phyloP scores from a whole-genome alignment of 2,888 invertebrate genomes.

The Synanthedon vespiformis region DNA sequence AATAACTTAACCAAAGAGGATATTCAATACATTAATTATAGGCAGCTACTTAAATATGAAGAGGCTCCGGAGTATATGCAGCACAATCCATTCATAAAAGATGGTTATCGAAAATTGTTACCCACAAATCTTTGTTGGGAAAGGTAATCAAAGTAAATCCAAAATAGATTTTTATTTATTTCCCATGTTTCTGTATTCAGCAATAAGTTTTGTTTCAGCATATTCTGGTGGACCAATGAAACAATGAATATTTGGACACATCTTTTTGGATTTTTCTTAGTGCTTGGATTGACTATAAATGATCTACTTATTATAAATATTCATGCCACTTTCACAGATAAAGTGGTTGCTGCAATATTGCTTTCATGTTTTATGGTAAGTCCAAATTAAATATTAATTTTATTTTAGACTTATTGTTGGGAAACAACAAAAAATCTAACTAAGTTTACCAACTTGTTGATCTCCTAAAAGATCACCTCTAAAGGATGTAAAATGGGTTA shows the following conservation, averaged over 20 bases:
- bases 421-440: too few relatives aligned
- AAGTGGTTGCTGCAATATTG: slow-evolving; percentile 84
- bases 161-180: neutral
- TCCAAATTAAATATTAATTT: slow-evolving; percentile 6
- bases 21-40: slow-evolving; percentile 57
- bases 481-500: too few relatives aligned
- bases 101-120: slow-evolving; percentile 87
- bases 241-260: slow-evolving; percentile 98
- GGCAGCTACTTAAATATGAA: slow-evolving; percentile 57
- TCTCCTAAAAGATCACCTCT: too few relatives aligned
- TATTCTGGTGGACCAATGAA: slow-evolving; percentile 98
- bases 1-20: slow-evolving; percentile 61
- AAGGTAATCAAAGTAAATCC: slow-evolving; percentile 70
- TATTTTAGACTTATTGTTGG: too few relatives aligned
- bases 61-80: slow-evolving; percentile 86
- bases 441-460: too few relatives aligned
- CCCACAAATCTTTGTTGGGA: slow-evolving; percentile 87
- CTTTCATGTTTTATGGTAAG: slow-evolving; percentile 89
- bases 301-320: slow-evolving; percentile 84
- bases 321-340: slow-evolving; percentile 84
- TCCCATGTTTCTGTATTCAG: neutral
- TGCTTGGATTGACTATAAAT: slow-evolving; percentile 85
- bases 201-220: slow-evolving; percentile 63
- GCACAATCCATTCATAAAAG: slow-evolving; percentile 87
- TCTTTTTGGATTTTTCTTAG: slow-evolving; percentile 86